Conservation (phyloP, 2,797 vertebrate species). For the Cottoperca gobio region DNA sequence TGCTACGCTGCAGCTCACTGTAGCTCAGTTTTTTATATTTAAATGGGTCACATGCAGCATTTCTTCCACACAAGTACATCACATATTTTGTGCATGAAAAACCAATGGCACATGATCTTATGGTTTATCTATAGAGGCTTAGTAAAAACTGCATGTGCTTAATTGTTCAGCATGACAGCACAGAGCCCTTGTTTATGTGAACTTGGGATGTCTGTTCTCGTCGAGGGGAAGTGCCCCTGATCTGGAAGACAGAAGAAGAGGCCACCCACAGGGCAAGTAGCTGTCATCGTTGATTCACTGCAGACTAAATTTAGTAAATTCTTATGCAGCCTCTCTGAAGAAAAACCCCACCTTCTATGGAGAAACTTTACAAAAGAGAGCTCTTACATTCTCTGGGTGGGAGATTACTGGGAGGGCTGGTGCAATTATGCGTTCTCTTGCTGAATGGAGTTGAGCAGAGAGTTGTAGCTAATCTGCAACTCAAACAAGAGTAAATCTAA, state of each 20-base stretch:
- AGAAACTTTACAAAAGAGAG: constrained; percentile 74
- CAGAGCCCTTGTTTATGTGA: constrained; percentile 73
- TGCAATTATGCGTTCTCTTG: constrained; percentile 77
- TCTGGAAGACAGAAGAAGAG: constrained; percentile 61
- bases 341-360: constrained; percentile 69
- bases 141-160: constrained; percentile 66
- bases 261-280: constrained; percentile 81
- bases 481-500: constrained; percentile 81
- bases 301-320: constrained; percentile 69
- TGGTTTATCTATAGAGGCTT: constrained; percentile 76
- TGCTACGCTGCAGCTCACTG: constrained; percentile 39
- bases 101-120: constrained; percentile 77
- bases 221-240: constrained; percentile 67
- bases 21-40: constrained; percentile 50
- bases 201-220: constrained; percentile 70
- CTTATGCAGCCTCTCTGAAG: constrained; percentile 67
- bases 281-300: constrained; percentile 74
- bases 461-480: constrained; percentile 81
- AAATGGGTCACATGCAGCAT: constrained; percentile 60
- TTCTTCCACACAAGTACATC: constrained; percentile 67
- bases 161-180: constrained; percentile 66
- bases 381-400: constrained; percentile 72
- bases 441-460: constrained; percentile 71
- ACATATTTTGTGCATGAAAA: constrained; percentile 74
- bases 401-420: constrained; percentile 74